phyloP scores from a whole-genome alignment of 2,113 vertebrate species.

The Himantopus leucocephalus region DNA sequence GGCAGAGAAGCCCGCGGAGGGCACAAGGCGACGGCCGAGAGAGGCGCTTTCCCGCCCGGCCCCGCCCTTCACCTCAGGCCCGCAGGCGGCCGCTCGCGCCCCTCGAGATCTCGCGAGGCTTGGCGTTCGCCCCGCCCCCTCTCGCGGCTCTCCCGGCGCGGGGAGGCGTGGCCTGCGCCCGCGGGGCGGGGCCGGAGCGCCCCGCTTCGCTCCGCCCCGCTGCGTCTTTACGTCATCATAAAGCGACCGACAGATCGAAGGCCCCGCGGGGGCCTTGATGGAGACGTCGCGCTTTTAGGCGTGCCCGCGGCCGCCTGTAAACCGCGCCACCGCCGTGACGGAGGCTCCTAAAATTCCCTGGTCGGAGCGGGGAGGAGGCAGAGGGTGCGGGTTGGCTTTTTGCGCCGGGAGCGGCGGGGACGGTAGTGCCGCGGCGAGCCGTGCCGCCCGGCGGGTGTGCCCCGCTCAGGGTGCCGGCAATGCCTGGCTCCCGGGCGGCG shows the following conservation, averaged over 20 bases:
- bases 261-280: rapidly evolving
- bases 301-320: not conserved
- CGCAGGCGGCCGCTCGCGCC: not conserved
- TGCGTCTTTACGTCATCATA: not conserved
- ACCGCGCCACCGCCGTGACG: not conserved
- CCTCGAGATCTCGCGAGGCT: not conserved
- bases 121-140: rapidly evolving
- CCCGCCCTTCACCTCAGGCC: not conserved
- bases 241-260: rapidly evolving
- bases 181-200: not conserved
- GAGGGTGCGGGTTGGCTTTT: rapidly evolving
- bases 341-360: not conserved
- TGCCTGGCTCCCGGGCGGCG: not conserved
- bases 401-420: rapidly evolving
- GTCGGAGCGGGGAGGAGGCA: not conserved
- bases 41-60: not conserved
- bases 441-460: not conserved
- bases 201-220: not conserved
- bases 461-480: not conserved
- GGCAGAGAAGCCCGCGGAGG: not conserved
- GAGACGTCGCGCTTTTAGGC: rapidly evolving
- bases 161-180: not conserved
- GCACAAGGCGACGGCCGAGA: rapidly evolving
- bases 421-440: rapidly evolving
- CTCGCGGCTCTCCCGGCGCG: rapidly evolving